These are phyloP conservation scores for Norana najaformis DNA, from an alignment of 2,888 invertebrate species.

Conservation along the genomic window DNA sequence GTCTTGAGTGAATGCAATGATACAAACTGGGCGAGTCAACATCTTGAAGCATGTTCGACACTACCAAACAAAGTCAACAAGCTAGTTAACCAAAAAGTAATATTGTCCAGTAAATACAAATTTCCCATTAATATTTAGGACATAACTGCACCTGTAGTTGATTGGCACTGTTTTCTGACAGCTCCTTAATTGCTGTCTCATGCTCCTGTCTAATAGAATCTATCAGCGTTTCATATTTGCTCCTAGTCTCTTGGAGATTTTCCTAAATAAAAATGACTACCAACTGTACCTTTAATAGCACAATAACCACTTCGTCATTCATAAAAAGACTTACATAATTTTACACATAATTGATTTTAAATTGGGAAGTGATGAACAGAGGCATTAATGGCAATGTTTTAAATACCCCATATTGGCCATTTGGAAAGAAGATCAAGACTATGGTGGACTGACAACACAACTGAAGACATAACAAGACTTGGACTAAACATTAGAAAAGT, in stretches of 20 bases:
- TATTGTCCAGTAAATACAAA: neutral
- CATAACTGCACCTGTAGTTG: neutral
- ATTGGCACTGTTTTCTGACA: slow-evolving; percentile 21
- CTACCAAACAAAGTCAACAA: no score
- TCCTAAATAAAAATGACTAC: neutral
- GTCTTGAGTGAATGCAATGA: no score
- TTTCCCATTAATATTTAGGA: neutral
- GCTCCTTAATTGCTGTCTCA: neutral
- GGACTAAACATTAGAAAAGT: no score
- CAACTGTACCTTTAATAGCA: neutral
- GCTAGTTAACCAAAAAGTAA: no score
- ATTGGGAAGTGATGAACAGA: neutral
- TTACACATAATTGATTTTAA: neutral
- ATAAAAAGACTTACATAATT: neutral
- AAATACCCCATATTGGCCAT: no score
- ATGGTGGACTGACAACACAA: no score
- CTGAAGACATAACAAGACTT: no score
- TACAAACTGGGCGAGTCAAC: no score
- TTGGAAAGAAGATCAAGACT: no score
- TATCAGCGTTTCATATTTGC: neutral
- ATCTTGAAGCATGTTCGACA: no score
- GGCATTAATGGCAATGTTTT: no score
- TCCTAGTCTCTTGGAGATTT: neutral
- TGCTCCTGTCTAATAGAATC: neutral
- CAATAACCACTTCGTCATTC: neutral